Evolutionary conservation across 2,113 vertebrate genomes (phyloP).

Genomic region (Rhea pennata): DNA sequence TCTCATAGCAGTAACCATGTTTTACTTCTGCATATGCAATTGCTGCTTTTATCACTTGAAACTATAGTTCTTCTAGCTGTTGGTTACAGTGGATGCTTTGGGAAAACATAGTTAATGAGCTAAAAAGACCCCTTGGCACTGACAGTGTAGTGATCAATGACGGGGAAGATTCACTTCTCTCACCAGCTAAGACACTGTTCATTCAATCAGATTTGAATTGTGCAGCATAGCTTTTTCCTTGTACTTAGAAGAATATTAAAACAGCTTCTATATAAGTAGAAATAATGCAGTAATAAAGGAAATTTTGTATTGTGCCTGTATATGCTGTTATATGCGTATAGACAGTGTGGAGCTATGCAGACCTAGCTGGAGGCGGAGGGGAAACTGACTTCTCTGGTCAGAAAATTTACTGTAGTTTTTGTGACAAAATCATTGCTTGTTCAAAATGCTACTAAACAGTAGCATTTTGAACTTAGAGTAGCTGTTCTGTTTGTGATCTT

Average conservation of each 20-base stretch:
- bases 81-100: not conserved
- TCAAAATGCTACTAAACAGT: not conserved
- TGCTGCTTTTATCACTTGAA: not conserved
- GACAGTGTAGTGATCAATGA: not conserved
- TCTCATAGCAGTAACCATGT: not conserved
- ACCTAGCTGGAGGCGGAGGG: not conserved
- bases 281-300: not conserved
- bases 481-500: not conserved
- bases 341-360: not conserved
- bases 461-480: not conserved
- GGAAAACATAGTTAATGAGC: not conserved
- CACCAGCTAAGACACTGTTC: not conserved
- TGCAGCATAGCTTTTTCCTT: not conserved
- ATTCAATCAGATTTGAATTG: not conserved
- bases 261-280: not conserved
- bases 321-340: not conserved
- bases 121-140: not conserved
- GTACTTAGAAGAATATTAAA: not conserved
- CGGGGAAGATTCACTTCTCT: not conserved
- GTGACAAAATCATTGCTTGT: not conserved
- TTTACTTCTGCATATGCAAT: not conserved
- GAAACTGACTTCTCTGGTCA: not conserved
- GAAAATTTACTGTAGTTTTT: not conserved
- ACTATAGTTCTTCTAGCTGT: not conserved
- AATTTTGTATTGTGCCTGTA: not conserved